A percentile compares a stretch with the other conserved stretches of the same genome.
Conservation (phyloP, 2,888 invertebrate species). For the Terebella lapidaria region DNA sequence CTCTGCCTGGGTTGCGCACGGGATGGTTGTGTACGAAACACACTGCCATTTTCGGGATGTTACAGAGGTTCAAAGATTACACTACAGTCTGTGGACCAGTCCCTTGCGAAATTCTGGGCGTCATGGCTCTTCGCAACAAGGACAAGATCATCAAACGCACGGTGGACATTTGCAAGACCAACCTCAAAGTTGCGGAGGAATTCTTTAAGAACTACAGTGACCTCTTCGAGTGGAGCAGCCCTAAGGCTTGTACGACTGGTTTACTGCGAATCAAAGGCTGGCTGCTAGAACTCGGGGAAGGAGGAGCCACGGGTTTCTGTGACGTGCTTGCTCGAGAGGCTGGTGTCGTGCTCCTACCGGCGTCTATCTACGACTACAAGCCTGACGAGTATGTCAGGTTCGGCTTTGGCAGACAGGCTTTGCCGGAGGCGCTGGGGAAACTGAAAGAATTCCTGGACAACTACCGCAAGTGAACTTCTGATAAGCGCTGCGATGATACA, state of each 20-base stretch:
- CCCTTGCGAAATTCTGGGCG: slow-evolving; percentile 21
- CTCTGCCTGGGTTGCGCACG: slow-evolving; percentile 22
- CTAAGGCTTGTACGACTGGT: slow-evolving; percentile 24
- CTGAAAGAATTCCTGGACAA: neutral
- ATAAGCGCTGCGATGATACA: no score
- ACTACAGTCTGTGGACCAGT: slow-evolving; percentile 21
- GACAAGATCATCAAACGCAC: slow-evolving; percentile 9
- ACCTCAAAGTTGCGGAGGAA: slow-evolving; percentile 13
- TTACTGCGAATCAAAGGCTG: slow-evolving; percentile 32
- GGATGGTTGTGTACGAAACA: slow-evolving; percentile 23
- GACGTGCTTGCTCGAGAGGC: slow-evolving; percentile 7
- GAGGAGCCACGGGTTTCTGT: slow-evolving; percentile 15
- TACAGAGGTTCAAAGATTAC: slow-evolving; percentile 22
- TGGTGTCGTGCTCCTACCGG: slow-evolving; percentile 16
- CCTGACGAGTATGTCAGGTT: slow-evolving; percentile 20
- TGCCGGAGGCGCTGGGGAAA: neutral
- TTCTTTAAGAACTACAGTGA: slow-evolving; percentile 16
- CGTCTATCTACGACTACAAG: slow-evolving; percentile 12
- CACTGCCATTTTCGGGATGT: slow-evolving; percentile 8
- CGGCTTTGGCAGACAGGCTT: slow-evolving; percentile 16
- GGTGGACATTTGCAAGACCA: slow-evolving; percentile 12
- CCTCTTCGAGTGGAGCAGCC: slow-evolving; percentile 28
- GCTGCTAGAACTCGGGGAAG: neutral
- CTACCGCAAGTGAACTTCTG: no score
- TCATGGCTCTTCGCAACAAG: slow-evolving; percentile 20